Conservation (phyloP, 2,113 vertebrate genomes). For the Dipodomys spectabilis region DNA sequence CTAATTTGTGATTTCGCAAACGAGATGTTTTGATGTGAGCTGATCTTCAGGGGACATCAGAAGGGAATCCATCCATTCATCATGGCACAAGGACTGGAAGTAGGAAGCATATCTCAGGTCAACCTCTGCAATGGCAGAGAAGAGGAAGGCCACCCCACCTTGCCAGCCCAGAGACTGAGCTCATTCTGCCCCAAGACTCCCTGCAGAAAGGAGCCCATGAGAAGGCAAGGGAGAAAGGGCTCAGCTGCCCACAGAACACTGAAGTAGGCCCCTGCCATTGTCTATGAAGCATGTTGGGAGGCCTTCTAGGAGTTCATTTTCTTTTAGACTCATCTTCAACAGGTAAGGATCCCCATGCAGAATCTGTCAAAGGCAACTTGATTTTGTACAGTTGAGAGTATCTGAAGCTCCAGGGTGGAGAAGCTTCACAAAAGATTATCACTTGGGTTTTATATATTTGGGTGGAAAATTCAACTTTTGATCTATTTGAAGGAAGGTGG, state of each 20-base stretch:
- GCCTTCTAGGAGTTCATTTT: not conserved
- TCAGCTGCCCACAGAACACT: too few relatives aligned
- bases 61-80: not conserved
- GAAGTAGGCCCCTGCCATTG: not conserved
- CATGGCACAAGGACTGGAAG: not conserved
- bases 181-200: not conserved
- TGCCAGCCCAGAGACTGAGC: not conserved
- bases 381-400: not conserved
- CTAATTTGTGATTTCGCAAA: constrained; percentile 30
- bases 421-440: not conserved
- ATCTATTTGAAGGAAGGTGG: not conserved
- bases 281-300: not conserved
- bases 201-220: not conserved
- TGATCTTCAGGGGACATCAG: not conserved
- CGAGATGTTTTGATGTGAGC: not conserved
- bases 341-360: not conserved
- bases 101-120: not conserved
- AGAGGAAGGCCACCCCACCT: not conserved
- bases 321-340: not conserved
- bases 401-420: not conserved
- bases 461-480: not conserved
- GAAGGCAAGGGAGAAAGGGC: not conserved
- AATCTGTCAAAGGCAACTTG: not conserved
- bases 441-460: constrained; percentile 3
- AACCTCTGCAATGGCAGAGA: not conserved